Conservation (phyloP, 2,888 invertebrate species). For the Spisula subtruncata region DNA sequence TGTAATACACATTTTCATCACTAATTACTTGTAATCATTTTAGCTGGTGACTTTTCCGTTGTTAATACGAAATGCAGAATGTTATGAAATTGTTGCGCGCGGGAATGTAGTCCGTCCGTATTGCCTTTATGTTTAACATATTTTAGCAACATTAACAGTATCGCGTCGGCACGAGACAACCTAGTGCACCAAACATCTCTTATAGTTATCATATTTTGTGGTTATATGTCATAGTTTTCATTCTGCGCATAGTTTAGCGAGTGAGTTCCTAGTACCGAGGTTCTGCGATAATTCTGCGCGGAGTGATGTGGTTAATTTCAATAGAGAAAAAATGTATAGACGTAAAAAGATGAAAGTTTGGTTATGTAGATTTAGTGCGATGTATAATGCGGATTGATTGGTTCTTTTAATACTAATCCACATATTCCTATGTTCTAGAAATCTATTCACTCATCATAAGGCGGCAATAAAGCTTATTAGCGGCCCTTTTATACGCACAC, state of each 20-base stretch:
- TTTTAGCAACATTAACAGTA: neutral
- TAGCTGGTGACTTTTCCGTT: neutral
- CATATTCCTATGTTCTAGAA: neutral
- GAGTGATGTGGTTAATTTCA: slow-evolving; percentile 4
- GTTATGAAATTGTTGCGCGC: neutral
- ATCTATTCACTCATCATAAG: neutral
- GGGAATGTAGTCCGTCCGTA: slow-evolving; percentile 1
- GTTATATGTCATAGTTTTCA: slow-evolving; percentile 12
- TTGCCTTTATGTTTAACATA: neutral
- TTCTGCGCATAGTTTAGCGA: neutral
- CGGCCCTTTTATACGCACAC: neutral
- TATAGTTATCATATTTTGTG: neutral
- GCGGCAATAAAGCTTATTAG: neutral
- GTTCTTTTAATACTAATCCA: neutral
- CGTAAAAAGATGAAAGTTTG: slow-evolving; percentile 13
- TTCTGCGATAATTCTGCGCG: neutral
- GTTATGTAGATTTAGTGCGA: neutral
- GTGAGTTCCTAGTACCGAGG: neutral
- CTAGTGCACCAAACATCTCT: neutral
- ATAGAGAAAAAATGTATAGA: neutral
- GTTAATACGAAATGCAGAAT: neutral
- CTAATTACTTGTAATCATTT: slow-evolving; percentile 7
- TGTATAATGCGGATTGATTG: neutral
- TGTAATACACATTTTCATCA: neutral
- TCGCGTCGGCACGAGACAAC: neutral